These are phyloP conservation scores for Avahi laniger DNA, from an alignment of 2,797 vertebrate species.

Conservation along the genomic window DNA sequence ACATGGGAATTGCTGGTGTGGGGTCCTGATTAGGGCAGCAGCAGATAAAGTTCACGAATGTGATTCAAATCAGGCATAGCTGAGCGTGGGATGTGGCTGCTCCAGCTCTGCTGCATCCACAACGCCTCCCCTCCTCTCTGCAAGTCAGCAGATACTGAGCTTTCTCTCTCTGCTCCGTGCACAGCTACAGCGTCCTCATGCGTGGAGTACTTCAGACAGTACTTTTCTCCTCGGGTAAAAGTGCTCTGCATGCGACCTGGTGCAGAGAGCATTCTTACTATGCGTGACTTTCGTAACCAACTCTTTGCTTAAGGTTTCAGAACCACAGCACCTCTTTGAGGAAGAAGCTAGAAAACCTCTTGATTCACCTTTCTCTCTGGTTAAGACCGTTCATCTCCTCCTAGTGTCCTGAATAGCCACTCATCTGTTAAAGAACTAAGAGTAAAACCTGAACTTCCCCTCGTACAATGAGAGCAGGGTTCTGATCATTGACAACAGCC, in stretches of 20 bases:
- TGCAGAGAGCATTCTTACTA: neutral
- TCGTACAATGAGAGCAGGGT: neutral
- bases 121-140: neutral
- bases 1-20: neutral
- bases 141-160: neutral
- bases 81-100: neutral
- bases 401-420: neutral
- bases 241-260: neutral
- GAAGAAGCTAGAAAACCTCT: neutral
- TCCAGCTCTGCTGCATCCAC: neutral
- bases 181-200: neutral
- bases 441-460: neutral
- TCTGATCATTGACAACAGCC: slow-evolving; percentile 35
- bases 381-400: slow-evolving; percentile 4
- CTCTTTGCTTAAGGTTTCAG: slow-evolving; percentile 26
- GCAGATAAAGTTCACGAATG: neutral
- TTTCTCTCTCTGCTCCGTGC: neutral
- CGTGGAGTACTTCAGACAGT: neutral
- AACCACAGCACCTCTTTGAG: slow-evolving; percentile 35
- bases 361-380: neutral
- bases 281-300: slow-evolving; percentile 31
- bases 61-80: neutral
- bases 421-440: slow-evolving; percentile 36
- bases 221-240: neutral
- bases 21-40: neutral